phyloP scores from a whole-genome alignment of 2,888 invertebrate genomes.

The Drosophila nr. perissopoda region DNA sequence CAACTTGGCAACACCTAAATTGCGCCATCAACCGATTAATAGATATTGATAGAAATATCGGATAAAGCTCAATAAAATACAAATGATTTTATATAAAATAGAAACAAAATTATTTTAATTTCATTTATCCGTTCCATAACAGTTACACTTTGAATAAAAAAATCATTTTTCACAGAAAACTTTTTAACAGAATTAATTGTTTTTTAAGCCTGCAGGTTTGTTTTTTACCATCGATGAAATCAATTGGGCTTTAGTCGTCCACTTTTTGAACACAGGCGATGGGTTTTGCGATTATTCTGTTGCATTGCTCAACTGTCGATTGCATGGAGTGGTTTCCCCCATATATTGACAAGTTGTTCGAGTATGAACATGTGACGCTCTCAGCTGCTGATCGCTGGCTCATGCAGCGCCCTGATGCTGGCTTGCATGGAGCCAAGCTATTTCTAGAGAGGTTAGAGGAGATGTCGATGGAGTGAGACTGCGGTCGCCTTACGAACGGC shows the following conservation, averaged over 20 bases:
- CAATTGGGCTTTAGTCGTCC: neutral
- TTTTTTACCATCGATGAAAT: neutral
- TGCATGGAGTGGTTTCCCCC: too few relatives aligned
- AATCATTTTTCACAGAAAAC: too few relatives aligned
- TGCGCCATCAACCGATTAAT: neutral
- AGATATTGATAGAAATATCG: neutral
- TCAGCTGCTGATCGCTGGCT: too few relatives aligned
- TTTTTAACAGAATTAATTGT: neutral
- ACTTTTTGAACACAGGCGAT: neutral
- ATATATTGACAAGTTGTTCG: too few relatives aligned
- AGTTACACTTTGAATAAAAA: neutral
- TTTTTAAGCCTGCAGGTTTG: neutral
- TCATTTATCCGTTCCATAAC: neutral
- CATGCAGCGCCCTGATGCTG: too few relatives aligned
- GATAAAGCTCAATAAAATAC: neutral
- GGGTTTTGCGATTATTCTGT: neutral
- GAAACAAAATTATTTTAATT: neutral
- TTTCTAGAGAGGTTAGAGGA: too few relatives aligned
- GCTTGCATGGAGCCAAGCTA: too few relatives aligned
- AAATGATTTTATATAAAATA: neutral
- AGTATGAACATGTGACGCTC: too few relatives aligned
- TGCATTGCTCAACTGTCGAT: too few relatives aligned
- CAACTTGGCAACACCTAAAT: neutral
- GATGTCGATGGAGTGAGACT: too few relatives aligned
- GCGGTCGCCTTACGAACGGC: too few relatives aligned